phyloP scores from a whole-genome alignment of 1,140 invertebrate genomes.

The Drosophila aff. region DNA sequence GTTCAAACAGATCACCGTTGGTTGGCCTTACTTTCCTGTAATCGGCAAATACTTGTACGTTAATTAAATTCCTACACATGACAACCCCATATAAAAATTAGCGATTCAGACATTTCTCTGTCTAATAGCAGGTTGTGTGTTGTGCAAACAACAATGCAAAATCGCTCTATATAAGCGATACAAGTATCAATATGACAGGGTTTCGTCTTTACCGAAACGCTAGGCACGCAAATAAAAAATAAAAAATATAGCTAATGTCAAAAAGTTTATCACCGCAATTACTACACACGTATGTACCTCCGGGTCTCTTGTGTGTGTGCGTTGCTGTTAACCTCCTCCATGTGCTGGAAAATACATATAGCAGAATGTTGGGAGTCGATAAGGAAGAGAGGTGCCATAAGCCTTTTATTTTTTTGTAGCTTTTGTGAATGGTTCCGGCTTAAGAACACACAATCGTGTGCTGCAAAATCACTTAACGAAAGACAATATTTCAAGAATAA shows the following conservation, averaged over 20 bases:
- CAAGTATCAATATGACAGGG: slow-evolving; percentile 19
- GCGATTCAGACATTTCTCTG: neutral
- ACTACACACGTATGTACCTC: slow-evolving; percentile 34
- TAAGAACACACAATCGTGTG: slow-evolving; percentile 2
- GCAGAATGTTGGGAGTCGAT: slow-evolving; percentile 34
- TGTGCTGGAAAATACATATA: slow-evolving; percentile 9
- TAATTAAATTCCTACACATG: neutral
- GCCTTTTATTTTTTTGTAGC: slow-evolving; percentile 21
- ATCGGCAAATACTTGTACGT: neutral
- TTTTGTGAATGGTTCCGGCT: slow-evolving; percentile 35
- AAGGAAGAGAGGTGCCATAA: slow-evolving; percentile 29
- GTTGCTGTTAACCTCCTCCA: slow-evolving; percentile 8
- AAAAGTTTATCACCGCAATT: slow-evolving; percentile 74
- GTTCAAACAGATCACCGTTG: neutral
- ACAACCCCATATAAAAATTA: neutral
- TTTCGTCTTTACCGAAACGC: slow-evolving; percentile 28
- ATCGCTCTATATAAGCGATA: slow-evolving; percentile 8
- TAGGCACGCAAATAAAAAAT: slow-evolving; percentile 2
- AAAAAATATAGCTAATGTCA: slow-evolving; percentile 48
- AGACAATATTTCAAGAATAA: neutral
- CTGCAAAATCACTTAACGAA: neutral
- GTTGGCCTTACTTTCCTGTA: neutral
- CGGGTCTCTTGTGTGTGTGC: neutral
- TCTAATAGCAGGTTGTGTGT: slow-evolving; percentile 18
- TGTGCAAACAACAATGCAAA: neutral